Base-by-base conservation (phyloP, 2,888 invertebrate species). In the Rhyacophila evoluta region DNA sequence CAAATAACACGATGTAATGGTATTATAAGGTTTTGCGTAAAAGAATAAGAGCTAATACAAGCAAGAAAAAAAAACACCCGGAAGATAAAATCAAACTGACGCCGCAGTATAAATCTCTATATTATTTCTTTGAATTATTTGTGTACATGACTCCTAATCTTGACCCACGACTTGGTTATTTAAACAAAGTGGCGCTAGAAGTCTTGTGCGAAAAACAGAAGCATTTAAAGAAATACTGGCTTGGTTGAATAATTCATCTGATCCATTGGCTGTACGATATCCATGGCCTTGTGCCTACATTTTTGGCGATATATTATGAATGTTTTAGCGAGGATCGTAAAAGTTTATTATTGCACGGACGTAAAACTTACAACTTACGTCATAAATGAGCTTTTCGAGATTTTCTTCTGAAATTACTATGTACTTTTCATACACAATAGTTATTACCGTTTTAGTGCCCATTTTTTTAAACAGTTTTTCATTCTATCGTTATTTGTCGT, bases 241-340 rank as follows among this genome's bases (percentile, higher is more conserved):
- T 55, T 8, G 10, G 2, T 8, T 55, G 55, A 25, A 55, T 55
- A 55, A 55, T 55, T 55, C 55, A 55, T 55, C 10, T 19, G 55
- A 55, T 55, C 25, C 55, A 55, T 55, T 55, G 55, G 55, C 10
- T 55, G 55, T 55, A 19, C 19, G 25, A 55, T 55, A 55, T 39
- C 12, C 25, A 8, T 55, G 10, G 55, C 55, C 29, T 33, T 33
- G 29, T 6, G 29, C 29, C 6, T 33, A 33, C 29, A 33, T 33
- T 55, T 25, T 19, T 8, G 10, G 10, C 12, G 8, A n/a, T 55
- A 10, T 55, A 19, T 19, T 55, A 55, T 55, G 55, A 55, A 55
- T 55, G 55, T 55, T 55, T 55, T 19, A 55, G 55, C 6, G 8
- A 55, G 12, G 41, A 55, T 25, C 15, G 55, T 55, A 55, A 55